Evolutionary conservation across 92 coral and sea anemone genomes (phyloP).

Genomic region (Zoanthus gigantus): DNA sequence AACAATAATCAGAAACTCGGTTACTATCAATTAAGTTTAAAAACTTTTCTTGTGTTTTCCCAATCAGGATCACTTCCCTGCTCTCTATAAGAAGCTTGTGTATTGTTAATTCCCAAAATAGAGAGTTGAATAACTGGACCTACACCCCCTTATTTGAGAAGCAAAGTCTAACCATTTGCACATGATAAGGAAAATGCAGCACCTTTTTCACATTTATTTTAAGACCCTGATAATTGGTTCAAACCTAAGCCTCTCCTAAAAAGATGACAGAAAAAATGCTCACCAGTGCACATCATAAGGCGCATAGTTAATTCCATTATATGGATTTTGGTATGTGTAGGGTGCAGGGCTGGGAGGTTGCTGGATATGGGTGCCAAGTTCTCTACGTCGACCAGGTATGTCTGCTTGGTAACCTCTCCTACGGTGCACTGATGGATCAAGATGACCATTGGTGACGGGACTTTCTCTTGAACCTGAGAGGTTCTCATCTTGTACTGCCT

Average conservation of each 20-base stretch:
- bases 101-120: too few species aligned
- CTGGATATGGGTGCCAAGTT: conserved; percentile 28
- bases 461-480: conserved; percentile 66
- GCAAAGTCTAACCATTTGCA: too few species aligned
- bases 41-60: too few species aligned
- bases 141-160: too few species aligned
- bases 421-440: conserved; percentile 50
- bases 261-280: background rate
- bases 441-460: conserved; percentile 82
- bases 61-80: too few species aligned
- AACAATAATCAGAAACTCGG: background rate
- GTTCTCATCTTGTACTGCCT: conserved; percentile 93
- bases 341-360: conserved; percentile 12
- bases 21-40: too few species aligned
- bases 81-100: too few species aligned
- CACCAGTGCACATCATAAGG: conserved; percentile 35
- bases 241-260: too few species aligned
- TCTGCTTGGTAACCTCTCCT: conserved; percentile 10
- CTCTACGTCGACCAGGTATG: conserved; percentile 24
- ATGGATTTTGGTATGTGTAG: conserved; percentile 16
- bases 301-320: conserved; percentile 8
- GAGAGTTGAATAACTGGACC: too few species aligned
- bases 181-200: too few species aligned
- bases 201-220: background rate
- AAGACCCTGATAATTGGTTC: background rate